phyloP scores from a whole-genome alignment of 30 jellyfish, hydroid and myxozoan species.

The Calvadosia cruxmelitensis region DNA sequence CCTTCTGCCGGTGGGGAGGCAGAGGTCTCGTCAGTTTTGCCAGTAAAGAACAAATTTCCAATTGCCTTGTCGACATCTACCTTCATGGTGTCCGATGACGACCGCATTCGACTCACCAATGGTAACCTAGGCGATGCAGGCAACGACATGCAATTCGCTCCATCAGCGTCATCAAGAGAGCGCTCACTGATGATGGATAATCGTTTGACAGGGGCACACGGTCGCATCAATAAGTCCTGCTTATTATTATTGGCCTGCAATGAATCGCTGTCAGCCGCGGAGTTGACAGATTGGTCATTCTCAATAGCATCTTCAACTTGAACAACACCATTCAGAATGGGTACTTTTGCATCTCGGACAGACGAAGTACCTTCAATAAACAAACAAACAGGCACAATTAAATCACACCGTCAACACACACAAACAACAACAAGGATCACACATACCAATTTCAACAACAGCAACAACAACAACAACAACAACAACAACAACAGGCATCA shows the following conservation, averaged over 20 bases:
- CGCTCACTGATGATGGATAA: constrained; percentile 7
- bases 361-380: too few species aligned
- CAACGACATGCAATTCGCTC: background rate
- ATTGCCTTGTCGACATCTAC: background rate
- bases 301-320: background rate
- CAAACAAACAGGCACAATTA: too few species aligned
- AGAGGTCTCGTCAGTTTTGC: background rate
- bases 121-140: background rate
- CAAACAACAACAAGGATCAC: too few species aligned
- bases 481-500: too few species aligned
- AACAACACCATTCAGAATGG: background rate
- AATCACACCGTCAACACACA: too few species aligned
- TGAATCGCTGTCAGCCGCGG: background rate
- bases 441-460: too few species aligned
- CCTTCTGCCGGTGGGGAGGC: background rate
- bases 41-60: background rate
- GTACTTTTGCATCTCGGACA: too few species aligned
- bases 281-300: background rate
- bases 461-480: too few species aligned
- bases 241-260: background rate
- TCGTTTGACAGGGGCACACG: constrained; percentile 3
- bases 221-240: background rate
- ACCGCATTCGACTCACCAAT: background rate
- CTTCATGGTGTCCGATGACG: background rate
- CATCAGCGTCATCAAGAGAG: background rate